Evolutionary conservation across 2,888 invertebrate genomes (phyloP).

Genomic region (Melanostoma scalare): DNA sequence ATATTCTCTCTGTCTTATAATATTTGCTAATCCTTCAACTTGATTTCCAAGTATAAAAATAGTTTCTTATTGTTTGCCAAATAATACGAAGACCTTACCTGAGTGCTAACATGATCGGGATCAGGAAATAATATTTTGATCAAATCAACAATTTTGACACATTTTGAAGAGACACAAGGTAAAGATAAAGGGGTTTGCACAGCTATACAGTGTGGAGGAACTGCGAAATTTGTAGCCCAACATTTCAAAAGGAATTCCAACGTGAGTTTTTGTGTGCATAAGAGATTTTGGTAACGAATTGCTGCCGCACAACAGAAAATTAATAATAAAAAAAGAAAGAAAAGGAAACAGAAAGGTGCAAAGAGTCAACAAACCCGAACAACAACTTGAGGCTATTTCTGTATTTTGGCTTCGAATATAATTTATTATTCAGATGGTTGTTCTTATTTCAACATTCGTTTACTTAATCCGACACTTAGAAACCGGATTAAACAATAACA

Average conservation of each 20-base stretch:
- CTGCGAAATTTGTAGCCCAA: not conserved
- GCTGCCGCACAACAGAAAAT: conserved; percentile 1
- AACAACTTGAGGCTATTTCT: conserved; percentile 48
- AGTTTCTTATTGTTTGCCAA: conserved; percentile 32
- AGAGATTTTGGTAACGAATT: conserved; percentile 59
- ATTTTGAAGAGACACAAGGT: conserved; percentile 12
- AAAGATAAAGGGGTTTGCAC: conserved; percentile 34
- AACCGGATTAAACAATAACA: conserved; percentile 73
- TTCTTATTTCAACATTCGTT: conserved; percentile 69
- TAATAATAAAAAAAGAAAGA: not conserved
- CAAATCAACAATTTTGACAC: conserved; percentile 70
- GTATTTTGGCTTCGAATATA: conserved; percentile 34
- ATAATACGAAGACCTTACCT: conserved; percentile 40
- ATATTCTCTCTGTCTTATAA: conserved; percentile 22
- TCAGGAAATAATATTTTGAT: conserved; percentile 66
- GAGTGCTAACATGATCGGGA: conserved; percentile 36
- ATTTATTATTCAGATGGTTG: conserved; percentile 55
- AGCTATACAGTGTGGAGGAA: not conserved
- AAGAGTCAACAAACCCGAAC: conserved; percentile 35
- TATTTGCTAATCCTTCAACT: conserved; percentile 73
- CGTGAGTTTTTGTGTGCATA: conserved; percentile 58
- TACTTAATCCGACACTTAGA: conserved; percentile 74
- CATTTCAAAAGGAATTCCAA: conserved; percentile 3
- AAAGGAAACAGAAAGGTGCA: conserved; percentile 8
- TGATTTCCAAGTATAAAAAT: conserved; percentile 53